A percentile compares a stretch with the other conserved stretches of the same genome.
Conservation (phyloP, 2,888 invertebrate species). For the Balanococcus diminutus region DNA sequence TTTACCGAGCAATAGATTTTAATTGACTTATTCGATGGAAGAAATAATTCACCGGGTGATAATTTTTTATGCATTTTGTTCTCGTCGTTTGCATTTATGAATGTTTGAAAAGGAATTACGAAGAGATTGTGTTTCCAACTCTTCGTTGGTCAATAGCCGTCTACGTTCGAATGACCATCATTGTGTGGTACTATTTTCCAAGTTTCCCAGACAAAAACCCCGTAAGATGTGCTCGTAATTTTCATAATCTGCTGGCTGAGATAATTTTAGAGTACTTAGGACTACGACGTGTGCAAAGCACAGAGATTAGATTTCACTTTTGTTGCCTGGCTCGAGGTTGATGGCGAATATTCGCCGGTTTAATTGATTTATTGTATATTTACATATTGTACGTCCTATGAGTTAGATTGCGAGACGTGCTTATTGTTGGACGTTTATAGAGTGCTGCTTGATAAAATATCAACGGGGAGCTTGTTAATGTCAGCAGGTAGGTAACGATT, state of each 20-base stretch:
- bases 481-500: slow-evolving; percentile 13
- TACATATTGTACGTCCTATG: neutral
- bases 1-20: neutral
- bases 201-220: neutral
- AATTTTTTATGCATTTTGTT: neutral
- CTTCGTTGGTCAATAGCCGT: neutral
- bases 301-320: slow-evolving; percentile 13
- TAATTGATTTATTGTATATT: neutral
- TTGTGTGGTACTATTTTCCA: neutral
- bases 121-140: neutral
- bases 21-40: neutral
- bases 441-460: neutral
- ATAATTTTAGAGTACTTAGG: neutral
- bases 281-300: neutral
- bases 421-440: neutral
- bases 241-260: neutral
- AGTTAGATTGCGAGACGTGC: neutral
- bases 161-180: too few relatives aligned
- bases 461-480: slow-evolving; percentile 6
- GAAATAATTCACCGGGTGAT: neutral
- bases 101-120: neutral
- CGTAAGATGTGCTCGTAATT: neutral
- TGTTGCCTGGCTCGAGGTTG: neutral
- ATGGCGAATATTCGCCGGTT: neutral
- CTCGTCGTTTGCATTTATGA: neutral